Evolutionary conservation across 2,113 vertebrate genomes (phyloP).

Genomic region (Atrichornis clamosus): DNA sequence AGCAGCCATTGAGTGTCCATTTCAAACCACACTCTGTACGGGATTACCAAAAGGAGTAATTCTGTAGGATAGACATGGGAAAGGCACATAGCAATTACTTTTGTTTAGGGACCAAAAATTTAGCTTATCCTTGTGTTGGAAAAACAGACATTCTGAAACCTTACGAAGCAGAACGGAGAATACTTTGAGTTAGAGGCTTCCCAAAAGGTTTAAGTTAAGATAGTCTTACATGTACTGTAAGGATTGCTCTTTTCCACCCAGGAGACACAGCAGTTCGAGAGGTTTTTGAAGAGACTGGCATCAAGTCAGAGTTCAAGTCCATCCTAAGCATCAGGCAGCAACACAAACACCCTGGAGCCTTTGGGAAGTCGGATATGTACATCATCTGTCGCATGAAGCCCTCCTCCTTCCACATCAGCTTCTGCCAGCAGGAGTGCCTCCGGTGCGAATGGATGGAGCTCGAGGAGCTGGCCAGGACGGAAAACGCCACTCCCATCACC

Average conservation of each 20-base stretch:
- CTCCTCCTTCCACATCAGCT: slow-evolving; percentile 79
- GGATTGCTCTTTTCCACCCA: slow-evolving; percentile 12
- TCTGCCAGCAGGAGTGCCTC: slow-evolving; percentile 88
- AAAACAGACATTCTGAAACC: neutral
- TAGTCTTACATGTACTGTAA: neutral
- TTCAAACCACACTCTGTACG: neutral
- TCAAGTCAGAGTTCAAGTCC: slow-evolving; percentile 87
- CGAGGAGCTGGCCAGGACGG: slow-evolving; percentile 67
- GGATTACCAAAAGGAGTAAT: neutral
- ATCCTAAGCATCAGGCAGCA: slow-evolving; percentile 92
- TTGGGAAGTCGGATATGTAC: slow-evolving; percentile 92
- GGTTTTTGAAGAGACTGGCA: slow-evolving; percentile 92
- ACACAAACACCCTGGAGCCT: slow-evolving; percentile 86
- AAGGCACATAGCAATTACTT: neutral
- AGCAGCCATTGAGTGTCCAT: neutral
- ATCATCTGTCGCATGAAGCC: slow-evolving; percentile 88
- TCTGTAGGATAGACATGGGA: neutral
- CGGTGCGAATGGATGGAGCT: slow-evolving; percentile 89
- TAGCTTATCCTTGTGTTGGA: neutral
- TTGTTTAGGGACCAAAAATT: neutral
- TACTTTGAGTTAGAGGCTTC: neutral
- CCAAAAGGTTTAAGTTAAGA: neutral
- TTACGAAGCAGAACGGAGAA: neutral
- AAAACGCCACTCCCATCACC: slow-evolving; percentile 82
- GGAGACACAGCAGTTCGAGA: slow-evolving; percentile 90